Percentiles rank a stretch among this genome's conserved stretches.
phyloP scores from a whole-genome alignment of 2,797 vertebrate species.

The Furcifer pardalis region DNA sequence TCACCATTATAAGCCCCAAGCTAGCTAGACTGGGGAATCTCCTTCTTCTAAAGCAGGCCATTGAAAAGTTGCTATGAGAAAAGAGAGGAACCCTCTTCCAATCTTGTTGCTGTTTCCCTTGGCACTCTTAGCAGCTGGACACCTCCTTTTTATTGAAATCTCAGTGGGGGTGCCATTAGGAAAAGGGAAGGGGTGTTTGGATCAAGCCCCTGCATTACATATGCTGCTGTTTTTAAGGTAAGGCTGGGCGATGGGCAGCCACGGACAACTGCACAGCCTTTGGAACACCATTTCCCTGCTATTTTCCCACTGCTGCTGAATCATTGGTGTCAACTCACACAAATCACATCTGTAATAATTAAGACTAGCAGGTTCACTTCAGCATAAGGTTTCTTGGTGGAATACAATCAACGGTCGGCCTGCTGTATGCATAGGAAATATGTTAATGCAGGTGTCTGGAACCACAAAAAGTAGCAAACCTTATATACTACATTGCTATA shows the following conservation, averaged over 20 bases:
- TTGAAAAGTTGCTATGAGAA: neutral
- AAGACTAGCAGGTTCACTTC: no score
- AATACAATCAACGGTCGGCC: no score
- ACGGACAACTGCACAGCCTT: neutral
- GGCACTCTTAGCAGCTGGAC: neutral
- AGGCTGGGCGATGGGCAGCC: neutral
- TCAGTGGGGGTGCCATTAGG: neutral
- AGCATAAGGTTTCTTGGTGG: no score
- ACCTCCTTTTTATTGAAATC: neutral
- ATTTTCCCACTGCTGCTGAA: neutral
- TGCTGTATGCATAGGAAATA: no score
- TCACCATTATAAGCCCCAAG: constrained; percentile 13
- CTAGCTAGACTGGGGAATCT: neutral
- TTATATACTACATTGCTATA: no score
- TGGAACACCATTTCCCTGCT: neutral
- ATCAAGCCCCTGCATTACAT: neutral
- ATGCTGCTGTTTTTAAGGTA: neutral
- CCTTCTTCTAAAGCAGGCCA: neutral
- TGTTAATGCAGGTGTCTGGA: no score
- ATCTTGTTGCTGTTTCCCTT: neutral
- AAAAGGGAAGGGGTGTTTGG: neutral
- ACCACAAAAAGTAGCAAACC: no score
- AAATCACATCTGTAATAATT: no score
- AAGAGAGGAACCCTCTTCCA: neutral
- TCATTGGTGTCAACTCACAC: neutral